Percentiles rank a stretch among this genome's conserved stretches.
phyloP scores from a whole-genome alignment of 2,797 vertebrate species.

The Scarus forsteni region DNA sequence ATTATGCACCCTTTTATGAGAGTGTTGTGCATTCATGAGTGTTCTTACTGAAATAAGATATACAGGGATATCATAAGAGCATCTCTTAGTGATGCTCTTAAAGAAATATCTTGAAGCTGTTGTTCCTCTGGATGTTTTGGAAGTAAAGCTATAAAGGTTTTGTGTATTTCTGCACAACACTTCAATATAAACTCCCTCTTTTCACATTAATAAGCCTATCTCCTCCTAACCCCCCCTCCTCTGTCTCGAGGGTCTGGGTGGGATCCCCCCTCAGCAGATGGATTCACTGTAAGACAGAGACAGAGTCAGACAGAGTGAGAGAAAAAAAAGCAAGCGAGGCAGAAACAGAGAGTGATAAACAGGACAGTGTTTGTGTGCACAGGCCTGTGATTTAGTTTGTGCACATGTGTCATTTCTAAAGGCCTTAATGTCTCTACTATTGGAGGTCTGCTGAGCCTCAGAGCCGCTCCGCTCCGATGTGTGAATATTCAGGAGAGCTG shows the following conservation, averaged over 20 bases:
- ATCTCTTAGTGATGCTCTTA: slow-evolving; percentile 12
- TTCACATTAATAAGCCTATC: slow-evolving; percentile 26
- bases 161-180: background rate
- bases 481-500: slow-evolving; percentile 70
- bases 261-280: slow-evolving; percentile 64
- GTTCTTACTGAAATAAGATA: slow-evolving; percentile 24
- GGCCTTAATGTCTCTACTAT: slow-evolving; percentile 27
- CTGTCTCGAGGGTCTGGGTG: slow-evolving; percentile 52
- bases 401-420: slow-evolving; percentile 46
- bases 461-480: slow-evolving; percentile 51
- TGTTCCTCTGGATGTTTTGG: background rate
- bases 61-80: slow-evolving; percentile 31
- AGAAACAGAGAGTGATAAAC: slow-evolving; percentile 37
- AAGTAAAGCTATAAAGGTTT: background rate
- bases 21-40: slow-evolving; percentile 42
- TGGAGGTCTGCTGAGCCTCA: slow-evolving; percentile 13
- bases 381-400: slow-evolving; percentile 42
- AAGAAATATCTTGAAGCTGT: background rate
- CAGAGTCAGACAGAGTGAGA: slow-evolving; percentile 24
- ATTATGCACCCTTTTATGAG: slow-evolving; percentile 61
- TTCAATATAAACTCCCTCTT: background rate
- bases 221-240: background rate
- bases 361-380: slow-evolving; percentile 49
- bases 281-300: slow-evolving; percentile 53
- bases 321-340: background rate